Percentiles rank a stretch among this genome's conserved stretches.
Evolutionary conservation across 2,113 vertebrate genomes (phyloP).

Genomic region (Vombatus ursinus): DNA sequence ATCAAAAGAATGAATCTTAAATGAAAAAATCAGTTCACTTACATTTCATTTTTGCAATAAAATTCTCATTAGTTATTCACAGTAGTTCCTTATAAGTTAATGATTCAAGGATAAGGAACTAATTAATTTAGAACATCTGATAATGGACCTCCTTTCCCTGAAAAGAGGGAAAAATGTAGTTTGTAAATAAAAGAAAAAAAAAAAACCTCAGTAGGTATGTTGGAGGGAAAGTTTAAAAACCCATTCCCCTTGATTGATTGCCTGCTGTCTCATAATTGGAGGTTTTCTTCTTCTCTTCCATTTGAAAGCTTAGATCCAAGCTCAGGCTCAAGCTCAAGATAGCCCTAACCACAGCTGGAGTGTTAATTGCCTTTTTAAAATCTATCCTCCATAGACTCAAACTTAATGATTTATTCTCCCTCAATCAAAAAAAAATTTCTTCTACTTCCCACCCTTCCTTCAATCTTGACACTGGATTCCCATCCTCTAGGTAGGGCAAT

Average conservation of each 20-base stretch:
- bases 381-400: neutral
- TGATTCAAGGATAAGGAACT: neutral
- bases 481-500: neutral
- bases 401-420: neutral
- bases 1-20: neutral
- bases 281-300: neutral
- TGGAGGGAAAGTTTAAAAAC: neutral
- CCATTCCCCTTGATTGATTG: neutral
- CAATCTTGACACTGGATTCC: neutral
- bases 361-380: neutral
- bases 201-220: neutral
- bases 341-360: neutral
- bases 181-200: neutral
- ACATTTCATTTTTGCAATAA: constrained; percentile 13
- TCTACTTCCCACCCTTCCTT: neutral
- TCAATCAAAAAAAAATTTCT: neutral
- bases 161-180: neutral
- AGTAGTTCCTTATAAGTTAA: constrained; percentile 24
- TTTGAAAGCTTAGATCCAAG: neutral
- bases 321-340: neutral
- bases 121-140: neutral
- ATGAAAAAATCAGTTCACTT: constrained; percentile 16
- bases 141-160: neutral
- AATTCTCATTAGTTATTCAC: neutral
- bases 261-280: neutral